Conservation (phyloP, 2,888 invertebrate species). For the Agapostemon virescens region DNA sequence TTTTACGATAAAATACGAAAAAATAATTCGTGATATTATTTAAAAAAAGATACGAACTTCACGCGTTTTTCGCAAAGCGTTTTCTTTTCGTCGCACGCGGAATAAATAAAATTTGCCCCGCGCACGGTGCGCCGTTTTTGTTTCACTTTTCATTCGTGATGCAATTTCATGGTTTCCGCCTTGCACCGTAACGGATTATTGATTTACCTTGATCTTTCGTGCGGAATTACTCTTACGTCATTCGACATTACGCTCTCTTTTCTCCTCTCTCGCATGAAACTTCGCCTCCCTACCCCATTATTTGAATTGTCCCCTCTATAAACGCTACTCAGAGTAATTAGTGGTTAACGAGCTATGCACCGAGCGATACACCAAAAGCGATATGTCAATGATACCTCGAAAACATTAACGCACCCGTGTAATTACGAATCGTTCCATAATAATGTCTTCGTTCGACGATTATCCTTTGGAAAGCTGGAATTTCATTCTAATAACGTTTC, state of each 20-base stretch:
- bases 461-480: neutral
- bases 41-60: no score
- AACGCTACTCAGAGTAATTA: conserved; percentile 18
- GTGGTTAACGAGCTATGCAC: conserved; percentile 1
- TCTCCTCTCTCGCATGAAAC: neutral
- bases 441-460: neutral
- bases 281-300: neutral
- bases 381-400: conserved; percentile 3
- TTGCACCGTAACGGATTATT: neutral
- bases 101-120: neutral
- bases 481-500: neutral
- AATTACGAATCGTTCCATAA: neutral
- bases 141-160: neutral
- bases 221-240: conserved; percentile 18
- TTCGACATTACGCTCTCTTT: neutral
- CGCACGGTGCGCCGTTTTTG: neutral
- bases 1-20: neutral
- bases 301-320: neutral
- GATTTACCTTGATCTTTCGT: conserved; percentile 15
- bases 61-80: neutral
- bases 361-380: neutral
- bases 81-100: neutral
- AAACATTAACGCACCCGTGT: neutral
- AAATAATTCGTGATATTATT: neutral
- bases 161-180: conserved; percentile 3